Evolutionary conservation across 2,113 vertebrate genomes (phyloP).

Genomic region (Candoia aspera): DNA sequence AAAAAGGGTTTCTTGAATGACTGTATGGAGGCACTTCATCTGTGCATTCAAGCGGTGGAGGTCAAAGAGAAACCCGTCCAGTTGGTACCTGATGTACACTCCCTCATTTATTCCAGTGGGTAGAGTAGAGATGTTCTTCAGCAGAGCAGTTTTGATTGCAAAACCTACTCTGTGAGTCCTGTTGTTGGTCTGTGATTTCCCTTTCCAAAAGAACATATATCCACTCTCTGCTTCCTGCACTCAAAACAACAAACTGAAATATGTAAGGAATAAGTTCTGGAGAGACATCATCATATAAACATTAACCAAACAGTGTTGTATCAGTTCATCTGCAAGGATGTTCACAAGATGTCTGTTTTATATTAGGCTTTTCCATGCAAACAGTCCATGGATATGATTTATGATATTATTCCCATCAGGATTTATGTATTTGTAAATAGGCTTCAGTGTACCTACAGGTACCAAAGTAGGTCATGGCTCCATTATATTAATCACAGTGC

Average conservation of each 20-base stretch:
- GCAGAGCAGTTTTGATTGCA: no score
- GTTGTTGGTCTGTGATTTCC: no score
- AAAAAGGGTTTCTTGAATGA: no score
- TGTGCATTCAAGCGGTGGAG: no score
- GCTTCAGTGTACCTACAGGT: slow-evolving; percentile 1
- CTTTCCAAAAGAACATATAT: no score
- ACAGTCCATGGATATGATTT: slow-evolving; percentile 15
- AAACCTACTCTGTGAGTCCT: no score
- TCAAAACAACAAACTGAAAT: not conserved
- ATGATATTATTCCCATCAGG: not conserved
- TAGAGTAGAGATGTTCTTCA: no score
- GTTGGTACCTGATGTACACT: no score
- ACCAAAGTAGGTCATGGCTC: not conserved
- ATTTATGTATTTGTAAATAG: slow-evolving; percentile 16
- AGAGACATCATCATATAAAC: not conserved
- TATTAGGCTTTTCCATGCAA: not conserved
- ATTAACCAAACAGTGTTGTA: not conserved
- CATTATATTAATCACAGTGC: slow-evolving; percentile 4
- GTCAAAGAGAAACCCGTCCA: no score
- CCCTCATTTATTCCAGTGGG: no score
- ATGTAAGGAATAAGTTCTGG: not conserved
- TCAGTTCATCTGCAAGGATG: not conserved
- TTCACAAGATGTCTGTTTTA: not conserved
- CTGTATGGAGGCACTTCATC: no score
- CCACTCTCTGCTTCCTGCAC: not conserved